Conservation (phyloP, 2,888 invertebrate species). For the Poecilus cupreus region DNA sequence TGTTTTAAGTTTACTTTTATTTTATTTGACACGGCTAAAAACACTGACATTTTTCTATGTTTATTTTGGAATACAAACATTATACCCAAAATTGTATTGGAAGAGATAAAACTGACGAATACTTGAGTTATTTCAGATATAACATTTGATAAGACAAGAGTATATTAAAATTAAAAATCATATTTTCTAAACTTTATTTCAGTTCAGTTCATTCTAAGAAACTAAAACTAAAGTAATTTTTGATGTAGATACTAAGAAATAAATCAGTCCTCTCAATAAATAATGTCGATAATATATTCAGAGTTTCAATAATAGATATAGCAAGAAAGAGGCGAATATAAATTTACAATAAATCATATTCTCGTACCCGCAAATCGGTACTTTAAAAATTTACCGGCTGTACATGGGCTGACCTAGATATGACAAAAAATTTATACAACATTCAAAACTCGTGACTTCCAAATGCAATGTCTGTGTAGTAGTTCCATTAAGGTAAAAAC, state of each 20-base stretch:
- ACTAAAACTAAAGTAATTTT: no score
- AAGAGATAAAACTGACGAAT: constrained; percentile 20
- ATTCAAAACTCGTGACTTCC: constrained; percentile 28
- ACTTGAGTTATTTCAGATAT: no score
- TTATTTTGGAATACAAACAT: constrained; percentile 18
- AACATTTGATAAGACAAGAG: no score
- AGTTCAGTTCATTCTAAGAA: no score
- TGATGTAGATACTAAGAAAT: constrained; percentile 8
- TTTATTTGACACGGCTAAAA: not conserved
- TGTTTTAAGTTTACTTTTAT: not conserved
- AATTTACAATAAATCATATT: constrained; percentile 36
- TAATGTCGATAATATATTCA: constrained; percentile 6
- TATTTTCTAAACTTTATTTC: no score
- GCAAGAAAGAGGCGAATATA: constrained; percentile 28
- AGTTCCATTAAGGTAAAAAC: not conserved
- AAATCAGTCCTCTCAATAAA: constrained; percentile 3
- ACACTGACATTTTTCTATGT: constrained; percentile 1
- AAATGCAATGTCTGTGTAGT: constrained; percentile 5
- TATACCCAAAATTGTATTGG: not conserved
- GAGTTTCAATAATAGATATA: constrained; percentile 31
- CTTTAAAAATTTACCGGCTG: constrained; percentile 8
- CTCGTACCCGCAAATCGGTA: constrained; percentile 14
- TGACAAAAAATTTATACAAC: constrained; percentile 23
- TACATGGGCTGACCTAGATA: constrained; percentile 25
- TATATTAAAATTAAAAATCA: no score